phyloP scores from a whole-genome alignment of 2,888 invertebrate species.

The Tenthredo distinguenda region DNA sequence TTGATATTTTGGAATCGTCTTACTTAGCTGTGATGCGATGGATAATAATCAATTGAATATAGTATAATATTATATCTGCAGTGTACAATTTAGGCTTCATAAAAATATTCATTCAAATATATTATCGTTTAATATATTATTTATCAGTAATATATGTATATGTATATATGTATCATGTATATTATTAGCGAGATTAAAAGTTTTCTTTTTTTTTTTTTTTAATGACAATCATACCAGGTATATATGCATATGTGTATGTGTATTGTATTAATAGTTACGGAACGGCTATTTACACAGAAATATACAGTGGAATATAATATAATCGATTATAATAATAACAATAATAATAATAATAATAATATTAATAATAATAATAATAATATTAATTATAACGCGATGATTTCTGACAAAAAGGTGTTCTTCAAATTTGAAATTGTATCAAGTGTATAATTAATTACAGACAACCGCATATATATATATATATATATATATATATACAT shows the following conservation, averaged over 20 bases:
- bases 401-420: neutral
- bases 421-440: neutral
- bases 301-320: conserved; percentile 21
- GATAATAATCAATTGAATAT: neutral
- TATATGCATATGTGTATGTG: neutral
- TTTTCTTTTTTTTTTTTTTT: neutral
- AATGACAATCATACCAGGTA: neutral
- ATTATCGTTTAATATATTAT: conserved; percentile 1
- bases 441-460: neutral
- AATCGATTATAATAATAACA: neutral
- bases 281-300: conserved; percentile 19
- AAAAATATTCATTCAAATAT: conserved; percentile 49
- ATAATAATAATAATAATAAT: neutral
- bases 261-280: neutral
- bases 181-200: conserved; percentile 4
- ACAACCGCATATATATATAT: neutral
- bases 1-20: too few species aligned
- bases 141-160: neutral
- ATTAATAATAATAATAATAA: neutral
- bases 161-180: neutral
- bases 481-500: neutral
- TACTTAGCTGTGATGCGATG: neutral
- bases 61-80: neutral
- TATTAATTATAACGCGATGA: neutral
- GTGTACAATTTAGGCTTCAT: conserved; percentile 36